phyloP scores from a whole-genome alignment of 2,888 invertebrate species.

The Rotaria magnacalcarata region DNA sequence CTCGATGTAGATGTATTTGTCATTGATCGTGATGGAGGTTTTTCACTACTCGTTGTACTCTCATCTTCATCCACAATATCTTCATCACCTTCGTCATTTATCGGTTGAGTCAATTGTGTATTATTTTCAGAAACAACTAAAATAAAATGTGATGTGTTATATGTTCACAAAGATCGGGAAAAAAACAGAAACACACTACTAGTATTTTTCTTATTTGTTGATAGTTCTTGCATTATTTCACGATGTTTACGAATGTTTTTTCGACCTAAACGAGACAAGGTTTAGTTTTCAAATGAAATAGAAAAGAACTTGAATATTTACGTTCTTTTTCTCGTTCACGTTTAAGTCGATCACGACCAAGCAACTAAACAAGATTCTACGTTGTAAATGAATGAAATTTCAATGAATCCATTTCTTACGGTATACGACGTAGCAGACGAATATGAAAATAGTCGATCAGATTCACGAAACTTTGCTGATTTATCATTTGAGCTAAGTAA shows the following conservation, averaged over 20 bases:
- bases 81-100: not conserved
- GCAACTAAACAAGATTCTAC: not conserved
- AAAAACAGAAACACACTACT: not conserved
- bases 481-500: not conserved
- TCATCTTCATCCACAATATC: not conserved
- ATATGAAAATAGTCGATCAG: not conserved
- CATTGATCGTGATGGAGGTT: not conserved
- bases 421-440: not conserved
- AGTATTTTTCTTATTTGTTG: not conserved
- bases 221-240: conserved; percentile 5
- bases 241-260: conserved; percentile 22
- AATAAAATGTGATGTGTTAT: not conserved
- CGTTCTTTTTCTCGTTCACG: conserved; percentile 15
- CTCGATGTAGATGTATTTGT: not conserved
- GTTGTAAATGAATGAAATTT: not conserved
- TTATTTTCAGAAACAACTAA: not conserved
- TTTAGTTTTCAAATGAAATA: not conserved
- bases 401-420: not conserved
- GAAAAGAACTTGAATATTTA: not conserved
- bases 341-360: not conserved
- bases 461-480: conserved; percentile 9
- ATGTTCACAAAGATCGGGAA: too few relatives aligned
- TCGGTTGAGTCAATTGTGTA: not conserved
- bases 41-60: conserved; percentile 14
- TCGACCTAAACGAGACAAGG: not conserved